phyloP scores from a whole-genome alignment of 92 coral and sea anemone species.

The Metridium senile region DNA sequence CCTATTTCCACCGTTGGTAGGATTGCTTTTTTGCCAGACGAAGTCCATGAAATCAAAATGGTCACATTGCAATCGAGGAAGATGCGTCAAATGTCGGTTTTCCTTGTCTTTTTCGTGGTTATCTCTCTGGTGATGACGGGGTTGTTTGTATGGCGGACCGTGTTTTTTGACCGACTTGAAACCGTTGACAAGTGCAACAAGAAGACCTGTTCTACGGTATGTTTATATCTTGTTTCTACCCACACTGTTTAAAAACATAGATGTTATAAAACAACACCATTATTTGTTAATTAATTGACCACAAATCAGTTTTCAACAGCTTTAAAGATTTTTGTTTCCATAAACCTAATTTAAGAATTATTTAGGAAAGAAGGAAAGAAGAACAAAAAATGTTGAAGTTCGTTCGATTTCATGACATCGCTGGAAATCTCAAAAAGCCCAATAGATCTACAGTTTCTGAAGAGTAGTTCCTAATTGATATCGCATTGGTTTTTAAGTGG shows the following conservation, averaged over 20 bases:
- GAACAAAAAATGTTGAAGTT: background rate
- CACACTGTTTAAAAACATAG: background rate
- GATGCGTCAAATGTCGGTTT: slow-evolving; percentile 47
- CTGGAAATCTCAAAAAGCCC: slow-evolving; percentile 7
- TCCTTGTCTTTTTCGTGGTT: slow-evolving; percentile 64
- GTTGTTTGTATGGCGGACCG: slow-evolving; percentile 79
- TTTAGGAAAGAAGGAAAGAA: background rate
- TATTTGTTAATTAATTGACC: slow-evolving; percentile 14
- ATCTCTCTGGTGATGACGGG: slow-evolving; percentile 85
- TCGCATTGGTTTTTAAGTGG: slow-evolving; percentile 28
- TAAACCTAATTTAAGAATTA: no score
- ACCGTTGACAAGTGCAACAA: slow-evolving; percentile 11
- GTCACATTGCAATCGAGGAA: slow-evolving; percentile 66
- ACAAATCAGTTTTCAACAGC: background rate
- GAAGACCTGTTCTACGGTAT: slow-evolving; percentile 37
- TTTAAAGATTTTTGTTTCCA: slow-evolving; percentile 11
- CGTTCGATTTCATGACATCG: slow-evolving; percentile 8
- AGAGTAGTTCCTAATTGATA: slow-evolving; percentile 30
- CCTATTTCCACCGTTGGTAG: slow-evolving; percentile 41
- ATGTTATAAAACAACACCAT: slow-evolving; percentile 1
- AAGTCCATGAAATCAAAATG: slow-evolving; percentile 55
- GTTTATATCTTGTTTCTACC: background rate
- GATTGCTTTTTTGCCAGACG: slow-evolving; percentile 51
- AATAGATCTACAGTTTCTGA: slow-evolving; percentile 14
- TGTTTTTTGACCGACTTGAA: slow-evolving; percentile 24